A percentile compares a stretch with the other conserved stretches of the same genome.
Conservation (phyloP, 2,888 invertebrate genomes). For the Dendrolimus houi region DNA sequence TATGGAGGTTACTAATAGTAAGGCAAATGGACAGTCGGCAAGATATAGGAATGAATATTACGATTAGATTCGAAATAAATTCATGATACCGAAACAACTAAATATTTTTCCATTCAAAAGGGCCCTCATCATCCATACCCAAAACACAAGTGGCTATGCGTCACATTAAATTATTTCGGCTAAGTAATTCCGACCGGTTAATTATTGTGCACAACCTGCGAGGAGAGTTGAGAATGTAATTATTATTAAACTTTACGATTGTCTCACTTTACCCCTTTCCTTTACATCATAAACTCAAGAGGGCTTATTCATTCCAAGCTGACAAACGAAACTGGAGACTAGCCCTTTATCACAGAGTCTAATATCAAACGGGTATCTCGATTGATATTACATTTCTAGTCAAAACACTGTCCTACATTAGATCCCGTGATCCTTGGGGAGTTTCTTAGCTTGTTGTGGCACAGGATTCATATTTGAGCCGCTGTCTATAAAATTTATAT, state of each 20-base stretch:
- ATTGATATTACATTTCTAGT: not conserved
- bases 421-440: conserved; percentile 66
- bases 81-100: too few species aligned
- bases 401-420: conserved; percentile 31
- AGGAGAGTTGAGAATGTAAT: conserved; percentile 76
- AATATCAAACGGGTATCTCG: conserved; percentile 18
- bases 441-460: conserved; percentile 71
- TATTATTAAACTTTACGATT: conserved; percentile 77
- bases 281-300: conserved; percentile 23
- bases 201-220: conserved; percentile 73
- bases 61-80: too few species aligned
- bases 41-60: too few species aligned
- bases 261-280: conserved; percentile 75
- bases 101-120: conserved; percentile 12
- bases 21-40: too few species aligned
- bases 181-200: conserved; percentile 76
- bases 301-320: conserved; percentile 22
- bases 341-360: conserved; percentile 16
- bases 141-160: conserved; percentile 29
- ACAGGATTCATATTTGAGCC: conserved; percentile 69
- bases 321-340: conserved; percentile 23
- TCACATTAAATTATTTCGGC: conserved; percentile 76
- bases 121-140: not conserved
- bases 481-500: conserved; percentile 53
- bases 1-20: too few species aligned